A percentile compares a stretch with the other conserved stretches of the same genome.
Conservation (phyloP, 2,113 vertebrate species). For the Chelonoidis abingdonii region DNA sequence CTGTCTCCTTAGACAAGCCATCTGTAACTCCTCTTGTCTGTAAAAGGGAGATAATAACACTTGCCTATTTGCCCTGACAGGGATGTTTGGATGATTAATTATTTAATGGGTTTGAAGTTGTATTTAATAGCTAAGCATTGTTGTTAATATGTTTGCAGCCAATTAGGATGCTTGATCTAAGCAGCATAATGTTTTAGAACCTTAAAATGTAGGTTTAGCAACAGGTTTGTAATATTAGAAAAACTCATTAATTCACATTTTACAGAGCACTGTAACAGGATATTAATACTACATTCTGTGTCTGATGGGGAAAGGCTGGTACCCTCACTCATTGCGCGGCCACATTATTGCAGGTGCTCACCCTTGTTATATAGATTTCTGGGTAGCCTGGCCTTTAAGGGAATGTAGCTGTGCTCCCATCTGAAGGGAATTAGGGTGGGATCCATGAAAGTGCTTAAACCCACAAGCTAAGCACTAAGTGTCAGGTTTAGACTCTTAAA, state of each 20-base stretch:
- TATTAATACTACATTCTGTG: accelerated
- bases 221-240: not conserved
- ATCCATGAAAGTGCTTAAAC: not conserved
- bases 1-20: not conserved
- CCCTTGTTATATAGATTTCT: accelerated
- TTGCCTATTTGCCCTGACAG: constrained; percentile 4
- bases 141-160: not conserved
- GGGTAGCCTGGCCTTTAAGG: not conserved
- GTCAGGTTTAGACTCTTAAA: not conserved
- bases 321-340: accelerated
- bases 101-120: constrained; percentile 35
- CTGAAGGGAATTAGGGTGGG: not conserved
- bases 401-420: accelerated
- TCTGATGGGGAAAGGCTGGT: not conserved
- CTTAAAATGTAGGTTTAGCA: not conserved
- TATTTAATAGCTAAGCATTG: not conserved
- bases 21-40: constrained; percentile 28
- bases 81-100: constrained; percentile 56
- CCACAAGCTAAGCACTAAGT: not conserved
- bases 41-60: not conserved
- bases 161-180: not conserved
- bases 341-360: not conserved
- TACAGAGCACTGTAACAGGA: not conserved
- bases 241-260: not conserved
- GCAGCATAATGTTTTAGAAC: not conserved